Conservation (phyloP, 2,888 invertebrate species). For the Oeneis ivallda region DNA sequence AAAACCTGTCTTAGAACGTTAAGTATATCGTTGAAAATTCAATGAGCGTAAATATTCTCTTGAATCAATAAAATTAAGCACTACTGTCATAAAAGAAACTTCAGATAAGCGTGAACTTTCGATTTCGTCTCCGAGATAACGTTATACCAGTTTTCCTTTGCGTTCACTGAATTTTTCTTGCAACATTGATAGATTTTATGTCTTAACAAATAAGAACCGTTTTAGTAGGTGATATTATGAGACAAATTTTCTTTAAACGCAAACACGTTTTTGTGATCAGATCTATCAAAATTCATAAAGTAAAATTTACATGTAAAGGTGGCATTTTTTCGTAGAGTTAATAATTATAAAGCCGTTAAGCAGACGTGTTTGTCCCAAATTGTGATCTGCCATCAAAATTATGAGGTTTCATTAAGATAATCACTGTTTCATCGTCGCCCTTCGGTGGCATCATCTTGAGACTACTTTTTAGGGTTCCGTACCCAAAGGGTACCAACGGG, state of each 20-base stretch:
- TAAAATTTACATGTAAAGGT: conserved; percentile 30
- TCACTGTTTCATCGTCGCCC: conserved; percentile 23
- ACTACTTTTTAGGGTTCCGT: not conserved
- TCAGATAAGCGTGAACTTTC: conserved; percentile 37
- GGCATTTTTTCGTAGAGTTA: conserved; percentile 22
- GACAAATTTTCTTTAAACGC: not conserved
- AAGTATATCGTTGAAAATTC: conserved; percentile 19
- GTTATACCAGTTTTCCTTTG: not conserved
- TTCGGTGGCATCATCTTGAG: conserved; percentile 27
- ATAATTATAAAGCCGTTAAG: conserved; percentile 23
- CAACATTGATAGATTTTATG: not conserved
- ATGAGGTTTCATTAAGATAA: conserved; percentile 33
- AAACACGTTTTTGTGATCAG: not conserved
- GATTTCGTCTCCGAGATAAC: conserved; percentile 33
- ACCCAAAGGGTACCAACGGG: too few species aligned
- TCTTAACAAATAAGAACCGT: conserved; percentile 8
- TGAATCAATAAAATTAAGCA: conserved; percentile 37
- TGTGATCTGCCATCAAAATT: conserved; percentile 21
- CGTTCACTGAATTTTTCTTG: not conserved
- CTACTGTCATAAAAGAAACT: conserved; percentile 36
- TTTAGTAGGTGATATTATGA: not conserved
- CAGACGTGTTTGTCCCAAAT: conserved; percentile 23
- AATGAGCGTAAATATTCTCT: conserved; percentile 14
- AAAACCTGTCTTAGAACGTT: not conserved
- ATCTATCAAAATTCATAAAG: conserved; percentile 29